Evolutionary conservation across 2,113 vertebrate genomes (phyloP).

Genomic region (Chamaea fasciata): DNA sequence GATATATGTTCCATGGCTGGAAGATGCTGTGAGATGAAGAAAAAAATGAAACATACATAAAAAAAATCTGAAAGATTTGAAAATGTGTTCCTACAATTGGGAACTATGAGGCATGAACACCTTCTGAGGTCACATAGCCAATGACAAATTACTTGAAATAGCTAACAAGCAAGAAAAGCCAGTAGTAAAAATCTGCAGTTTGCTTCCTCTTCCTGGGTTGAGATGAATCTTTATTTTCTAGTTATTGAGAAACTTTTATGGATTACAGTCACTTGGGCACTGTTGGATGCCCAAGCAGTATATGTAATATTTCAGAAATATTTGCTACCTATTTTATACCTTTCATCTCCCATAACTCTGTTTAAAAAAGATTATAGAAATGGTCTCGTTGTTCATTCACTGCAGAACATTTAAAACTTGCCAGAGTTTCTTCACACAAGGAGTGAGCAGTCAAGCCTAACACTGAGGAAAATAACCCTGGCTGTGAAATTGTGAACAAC

Average conservation of each 20-base stretch:
- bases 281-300: background rate
- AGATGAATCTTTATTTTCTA: background rate
- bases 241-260: background rate
- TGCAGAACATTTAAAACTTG: background rate
- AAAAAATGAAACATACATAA: background rate
- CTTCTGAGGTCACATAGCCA: background rate
- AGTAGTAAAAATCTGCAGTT: background rate
- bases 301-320: background rate
- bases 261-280: background rate
- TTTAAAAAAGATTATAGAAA: background rate
- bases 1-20: background rate
- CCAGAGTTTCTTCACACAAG: background rate
- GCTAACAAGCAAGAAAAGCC: background rate
- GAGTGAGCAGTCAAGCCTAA: background rate
- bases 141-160: background rate
- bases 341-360: background rate
- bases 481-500: background rate
- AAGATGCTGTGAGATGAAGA: background rate
- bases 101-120: background rate
- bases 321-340: background rate
- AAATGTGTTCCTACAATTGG: background rate
- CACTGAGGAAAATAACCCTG: background rate
- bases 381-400: background rate
- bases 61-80: background rate
- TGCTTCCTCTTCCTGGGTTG: background rate